A percentile compares a stretch with the other conserved stretches of the same genome.
phyloP scores from a whole-genome alignment of 2,113 vertebrate genomes.

The Hydrochoerus hydrochaeris region DNA sequence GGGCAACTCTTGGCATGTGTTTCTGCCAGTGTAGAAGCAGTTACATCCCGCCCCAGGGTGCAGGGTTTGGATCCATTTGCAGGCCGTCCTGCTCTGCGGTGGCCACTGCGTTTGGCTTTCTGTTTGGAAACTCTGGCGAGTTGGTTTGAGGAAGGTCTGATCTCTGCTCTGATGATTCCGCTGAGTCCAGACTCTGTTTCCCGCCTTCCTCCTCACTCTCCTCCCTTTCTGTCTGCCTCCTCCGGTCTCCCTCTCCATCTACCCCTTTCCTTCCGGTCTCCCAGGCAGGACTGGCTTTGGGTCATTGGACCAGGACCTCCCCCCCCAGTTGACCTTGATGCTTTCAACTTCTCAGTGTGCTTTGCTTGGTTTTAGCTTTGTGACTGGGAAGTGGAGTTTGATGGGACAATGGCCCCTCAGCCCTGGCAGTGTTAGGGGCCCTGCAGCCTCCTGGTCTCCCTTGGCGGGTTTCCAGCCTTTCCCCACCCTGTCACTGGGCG shows the following conservation, averaged over 20 bases:
- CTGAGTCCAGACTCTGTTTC: too few relatives aligned
- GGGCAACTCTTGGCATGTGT: background rate
- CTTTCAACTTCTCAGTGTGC: background rate
- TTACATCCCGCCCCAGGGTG: background rate
- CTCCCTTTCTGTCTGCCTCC: background rate
- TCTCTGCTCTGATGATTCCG: background rate
- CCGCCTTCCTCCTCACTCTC: background rate
- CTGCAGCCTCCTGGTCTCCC: background rate
- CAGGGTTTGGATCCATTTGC: background rate
- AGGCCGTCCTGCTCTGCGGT: background rate
- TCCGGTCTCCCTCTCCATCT: background rate
- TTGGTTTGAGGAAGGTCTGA: background rate
- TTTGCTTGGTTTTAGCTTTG: background rate
- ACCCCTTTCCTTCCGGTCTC: background rate
- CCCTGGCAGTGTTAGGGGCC: background rate
- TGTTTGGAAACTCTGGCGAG: background rate
- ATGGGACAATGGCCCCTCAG: background rate
- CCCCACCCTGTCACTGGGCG: background rate
- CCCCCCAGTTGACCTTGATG: background rate
- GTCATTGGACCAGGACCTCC: background rate
- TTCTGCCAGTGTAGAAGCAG: background rate
- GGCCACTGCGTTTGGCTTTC: background rate
- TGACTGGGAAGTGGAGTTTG: background rate
- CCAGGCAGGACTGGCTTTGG: background rate
- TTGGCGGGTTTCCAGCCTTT: background rate